These are phyloP conservation scores for Oreohelix idahoensis DNA, from an alignment of 1,140 invertebrate species.

Conservation along the genomic window DNA sequence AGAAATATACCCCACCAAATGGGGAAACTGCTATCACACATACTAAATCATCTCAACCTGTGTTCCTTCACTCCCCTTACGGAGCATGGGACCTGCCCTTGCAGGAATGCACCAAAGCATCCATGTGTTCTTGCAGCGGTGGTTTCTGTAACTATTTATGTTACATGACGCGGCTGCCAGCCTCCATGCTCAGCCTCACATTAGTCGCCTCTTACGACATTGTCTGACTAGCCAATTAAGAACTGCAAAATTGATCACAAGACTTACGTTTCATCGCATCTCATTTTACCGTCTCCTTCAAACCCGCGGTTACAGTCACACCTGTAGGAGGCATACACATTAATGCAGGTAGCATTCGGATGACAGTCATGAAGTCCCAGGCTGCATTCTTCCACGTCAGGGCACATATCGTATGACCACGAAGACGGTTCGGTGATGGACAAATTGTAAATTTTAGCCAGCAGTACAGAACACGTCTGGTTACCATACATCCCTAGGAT, in stretches of 20 bases:
- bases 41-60: too few species aligned
- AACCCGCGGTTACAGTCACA: conserved; percentile 87
- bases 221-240: too few species aligned
- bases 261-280: conserved; percentile 84
- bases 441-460: conserved; percentile 48
- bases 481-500: conserved; percentile 51
- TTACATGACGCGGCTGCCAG: too few species aligned
- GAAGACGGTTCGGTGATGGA: conserved; percentile 73
- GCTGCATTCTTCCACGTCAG: conserved; percentile 94
- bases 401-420: conserved; percentile 93
- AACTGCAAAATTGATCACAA: not conserved
- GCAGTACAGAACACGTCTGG: conserved; percentile 49
- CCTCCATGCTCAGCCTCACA: too few species aligned
- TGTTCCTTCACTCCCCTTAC: too few species aligned
- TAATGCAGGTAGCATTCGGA: conserved; percentile 89
- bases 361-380: conserved; percentile 91
- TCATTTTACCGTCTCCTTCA: conserved; percentile 86
- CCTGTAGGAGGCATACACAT: conserved; percentile 90
- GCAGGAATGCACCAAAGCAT: too few species aligned
- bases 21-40: too few species aligned
- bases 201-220: too few species aligned
- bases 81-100: too few species aligned
- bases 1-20: too few species aligned
- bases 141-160: too few species aligned
- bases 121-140: too few species aligned